Evolutionary conservation across 1,140 invertebrate genomes (phyloP).

Genomic region (Drosophila serrata): DNA sequence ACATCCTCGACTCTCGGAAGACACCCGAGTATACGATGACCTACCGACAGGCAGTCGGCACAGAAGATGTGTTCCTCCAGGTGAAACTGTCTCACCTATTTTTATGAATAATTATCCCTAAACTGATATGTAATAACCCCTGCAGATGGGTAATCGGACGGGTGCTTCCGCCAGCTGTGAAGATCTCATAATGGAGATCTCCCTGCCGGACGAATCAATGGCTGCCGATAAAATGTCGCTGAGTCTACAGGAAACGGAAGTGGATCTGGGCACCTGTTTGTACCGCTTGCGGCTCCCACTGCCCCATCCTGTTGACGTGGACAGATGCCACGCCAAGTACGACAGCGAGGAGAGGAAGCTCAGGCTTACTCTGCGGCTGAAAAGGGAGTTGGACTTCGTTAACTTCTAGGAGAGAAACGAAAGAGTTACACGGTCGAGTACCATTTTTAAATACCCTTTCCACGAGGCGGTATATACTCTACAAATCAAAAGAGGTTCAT

Average conservation of each 20-base stretch:
- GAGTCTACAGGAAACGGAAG: conserved; percentile 89
- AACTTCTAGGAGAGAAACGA: conserved; percentile 87
- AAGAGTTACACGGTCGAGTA: not conserved
- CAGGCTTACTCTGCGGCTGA: conserved; percentile 89
- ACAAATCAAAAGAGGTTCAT: no score
- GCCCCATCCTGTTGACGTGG: conserved; percentile 92
- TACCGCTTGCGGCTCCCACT: conserved; percentile 91
- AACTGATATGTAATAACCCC: conserved; percentile 1
- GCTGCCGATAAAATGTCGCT: conserved; percentile 89
- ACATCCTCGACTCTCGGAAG: conserved; percentile 88
- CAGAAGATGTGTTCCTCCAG: conserved; percentile 94
- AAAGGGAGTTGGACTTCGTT: conserved; percentile 92
- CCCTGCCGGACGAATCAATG: conserved; percentile 90
- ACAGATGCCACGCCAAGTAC: conserved; percentile 92
- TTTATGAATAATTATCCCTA: not conserved
- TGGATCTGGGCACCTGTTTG: conserved; percentile 88
- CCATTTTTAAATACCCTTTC: not conserved
- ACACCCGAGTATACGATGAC: conserved; percentile 92
- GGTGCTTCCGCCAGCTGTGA: conserved; percentile 93
- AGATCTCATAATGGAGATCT: conserved; percentile 91
- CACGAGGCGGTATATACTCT: no score
- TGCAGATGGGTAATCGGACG: conserved; percentile 93
- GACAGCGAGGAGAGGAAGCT: conserved; percentile 89
- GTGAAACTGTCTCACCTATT: conserved; percentile 78
- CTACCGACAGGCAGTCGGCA: conserved; percentile 93